phyloP scores from a whole-genome alignment of 2,888 invertebrate species.

The Agonopterix alstromeriana region DNA sequence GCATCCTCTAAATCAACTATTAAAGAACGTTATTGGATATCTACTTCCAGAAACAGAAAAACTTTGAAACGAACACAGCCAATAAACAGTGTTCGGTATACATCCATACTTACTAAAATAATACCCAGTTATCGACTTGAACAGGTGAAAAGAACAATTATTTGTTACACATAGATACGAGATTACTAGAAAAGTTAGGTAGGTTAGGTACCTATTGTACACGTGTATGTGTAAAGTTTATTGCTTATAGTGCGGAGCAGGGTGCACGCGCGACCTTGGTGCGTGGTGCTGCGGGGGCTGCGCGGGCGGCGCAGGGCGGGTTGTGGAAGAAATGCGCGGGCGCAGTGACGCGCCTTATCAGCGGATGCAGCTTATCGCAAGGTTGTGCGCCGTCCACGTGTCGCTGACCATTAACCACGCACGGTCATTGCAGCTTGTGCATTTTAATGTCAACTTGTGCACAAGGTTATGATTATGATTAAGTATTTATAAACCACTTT shows the following conservation, averaged over 20 bases:
- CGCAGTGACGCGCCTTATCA: constrained; percentile 42
- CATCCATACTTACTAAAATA: no score
- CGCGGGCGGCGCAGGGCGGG: constrained; percentile 8
- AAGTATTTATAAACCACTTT: no score
- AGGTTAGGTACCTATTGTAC: background rate
- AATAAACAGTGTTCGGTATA: no score
- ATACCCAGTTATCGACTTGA: no score
- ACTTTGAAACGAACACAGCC: no score
- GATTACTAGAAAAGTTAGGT: no score
- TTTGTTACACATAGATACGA: no score
- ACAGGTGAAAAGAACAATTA: no score
- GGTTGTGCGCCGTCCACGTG: constrained; percentile 51
- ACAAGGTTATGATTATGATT: no score
- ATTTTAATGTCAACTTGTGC: constrained; percentile 3
- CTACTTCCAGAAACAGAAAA: no score
- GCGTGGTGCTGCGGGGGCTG: constrained; percentile 14
- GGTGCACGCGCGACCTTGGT: constrained; percentile 50
- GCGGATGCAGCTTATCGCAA: constrained; percentile 60
- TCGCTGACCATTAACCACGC: constrained; percentile 31
- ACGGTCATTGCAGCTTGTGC: constrained; percentile 7
- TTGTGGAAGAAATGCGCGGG: constrained; percentile 41
- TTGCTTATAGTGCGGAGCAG: constrained; percentile 22
- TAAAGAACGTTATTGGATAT: no score
- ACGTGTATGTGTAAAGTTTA: constrained; percentile 36
- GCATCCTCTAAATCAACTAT: no score